Percentiles rank a stretch among this genome's conserved stretches.
Evolutionary conservation across 2,113 vertebrate species (phyloP).

Genomic region (Apeltes quadracus): DNA sequence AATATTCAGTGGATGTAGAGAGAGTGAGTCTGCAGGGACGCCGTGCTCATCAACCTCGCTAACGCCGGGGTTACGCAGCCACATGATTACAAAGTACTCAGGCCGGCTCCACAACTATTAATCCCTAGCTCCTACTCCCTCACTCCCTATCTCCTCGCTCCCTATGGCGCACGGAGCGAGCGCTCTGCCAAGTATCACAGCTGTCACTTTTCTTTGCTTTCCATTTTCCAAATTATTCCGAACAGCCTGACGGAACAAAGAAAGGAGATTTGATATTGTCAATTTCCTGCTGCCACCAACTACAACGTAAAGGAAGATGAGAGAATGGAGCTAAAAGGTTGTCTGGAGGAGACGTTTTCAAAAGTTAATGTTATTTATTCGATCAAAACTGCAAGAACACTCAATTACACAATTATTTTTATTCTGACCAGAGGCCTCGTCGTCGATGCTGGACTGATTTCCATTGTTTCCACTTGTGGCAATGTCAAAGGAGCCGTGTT

Average conservation of each 20-base stretch:
- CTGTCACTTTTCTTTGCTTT: conserved; percentile 68
- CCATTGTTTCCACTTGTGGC: conserved; percentile 1
- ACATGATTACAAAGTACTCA: conserved; percentile 78
- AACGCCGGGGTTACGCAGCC: conserved; percentile 73
- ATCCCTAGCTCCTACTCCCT: conserved; percentile 63
- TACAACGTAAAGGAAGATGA: conserved; percentile 35
- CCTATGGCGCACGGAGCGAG: conserved; percentile 35
- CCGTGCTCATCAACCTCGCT: conserved; percentile 75
- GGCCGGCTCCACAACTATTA: no score
- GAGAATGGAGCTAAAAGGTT: conserved; percentile 33
- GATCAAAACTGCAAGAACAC: neutral
- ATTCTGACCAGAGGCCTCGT: neutral
- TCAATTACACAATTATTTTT: neutral
- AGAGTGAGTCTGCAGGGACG: conserved; percentile 72
- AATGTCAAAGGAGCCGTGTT: conserved; percentile 19
- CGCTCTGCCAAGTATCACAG: conserved; percentile 62
- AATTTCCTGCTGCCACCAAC: conserved; percentile 34
- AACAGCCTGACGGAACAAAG: conserved; percentile 51
- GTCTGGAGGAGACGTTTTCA: conserved; percentile 19
- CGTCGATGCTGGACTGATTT: neutral
- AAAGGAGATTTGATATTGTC: conserved; percentile 50
- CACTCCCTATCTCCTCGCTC: conserved; percentile 55
- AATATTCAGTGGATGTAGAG: conserved; percentile 74
- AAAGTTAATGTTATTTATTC: conserved; percentile 2
- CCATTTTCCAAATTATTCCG: conserved; percentile 57